A percentile compares a stretch with the other conserved stretches of the same genome.
These are phyloP conservation scores for Acanthosoma haemorrhoidale DNA, from an alignment of 2,888 invertebrate species.

Conservation along the genomic window DNA sequence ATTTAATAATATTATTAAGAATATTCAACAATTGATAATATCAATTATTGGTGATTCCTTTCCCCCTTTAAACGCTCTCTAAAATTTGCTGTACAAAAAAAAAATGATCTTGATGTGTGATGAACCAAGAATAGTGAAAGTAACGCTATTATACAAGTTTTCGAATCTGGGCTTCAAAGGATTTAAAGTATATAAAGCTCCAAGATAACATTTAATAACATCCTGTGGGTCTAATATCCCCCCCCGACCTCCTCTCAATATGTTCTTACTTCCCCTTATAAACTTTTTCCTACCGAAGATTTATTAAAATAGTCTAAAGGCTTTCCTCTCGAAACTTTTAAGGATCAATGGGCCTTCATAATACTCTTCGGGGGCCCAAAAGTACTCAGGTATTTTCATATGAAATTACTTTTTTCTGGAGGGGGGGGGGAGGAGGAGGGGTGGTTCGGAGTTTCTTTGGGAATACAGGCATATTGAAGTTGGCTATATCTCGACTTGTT, in stretches of 20 bases:
- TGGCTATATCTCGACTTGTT: background rate
- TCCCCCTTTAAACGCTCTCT: no score
- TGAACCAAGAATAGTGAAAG: no score
- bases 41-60: no score
- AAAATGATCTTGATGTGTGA: no score
- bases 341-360: background rate
- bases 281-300: conserved; percentile 27
- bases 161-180: background rate
- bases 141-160: conserved; percentile 9
- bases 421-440: no score
- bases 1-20: no score
- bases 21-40: no score
- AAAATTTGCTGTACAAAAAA: no score
- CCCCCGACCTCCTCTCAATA: background rate
- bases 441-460: background rate
- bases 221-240: background rate
- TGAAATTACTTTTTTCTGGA: conserved; percentile 23
- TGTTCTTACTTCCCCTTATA: conserved; percentile 24
- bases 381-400: conserved; percentile 26
- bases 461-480: conserved; percentile 1
- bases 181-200: background rate
- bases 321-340: conserved; percentile 24
- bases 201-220: conserved; percentile 7
- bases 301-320: conserved; percentile 29
- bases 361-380: background rate